These are phyloP conservation scores for Urocynchramus pylzowi DNA, from an alignment of 2,113 vertebrate genomes.

Conservation along the genomic window DNA sequence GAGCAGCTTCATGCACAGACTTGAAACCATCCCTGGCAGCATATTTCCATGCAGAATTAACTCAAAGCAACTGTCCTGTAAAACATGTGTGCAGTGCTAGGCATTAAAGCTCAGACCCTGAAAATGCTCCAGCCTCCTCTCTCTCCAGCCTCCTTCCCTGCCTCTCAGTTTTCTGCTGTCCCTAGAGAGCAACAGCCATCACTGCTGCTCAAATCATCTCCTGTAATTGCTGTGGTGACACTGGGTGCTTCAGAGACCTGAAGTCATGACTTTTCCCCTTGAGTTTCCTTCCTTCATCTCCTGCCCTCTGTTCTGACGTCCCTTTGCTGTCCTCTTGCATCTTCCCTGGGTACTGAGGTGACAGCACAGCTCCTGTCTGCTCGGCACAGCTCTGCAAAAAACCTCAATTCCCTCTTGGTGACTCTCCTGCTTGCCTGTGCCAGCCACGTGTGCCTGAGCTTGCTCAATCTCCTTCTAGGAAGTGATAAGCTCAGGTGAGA, in stretches of 20 bases:
- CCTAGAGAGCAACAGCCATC: neutral
- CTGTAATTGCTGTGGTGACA: neutral
- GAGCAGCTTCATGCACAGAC: constrained; percentile 21
- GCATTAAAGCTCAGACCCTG: neutral
- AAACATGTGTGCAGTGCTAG: neutral
- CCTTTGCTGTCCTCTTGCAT: neutral
- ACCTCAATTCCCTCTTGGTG: rapidly evolving
- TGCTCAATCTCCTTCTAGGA: neutral
- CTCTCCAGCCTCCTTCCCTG: neutral
- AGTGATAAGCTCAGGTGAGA: neutral
- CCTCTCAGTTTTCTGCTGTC: neutral
- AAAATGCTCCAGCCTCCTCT: neutral
- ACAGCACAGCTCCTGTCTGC: neutral
- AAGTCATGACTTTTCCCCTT: neutral
- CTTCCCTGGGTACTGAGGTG: neutral
- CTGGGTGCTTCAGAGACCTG: neutral
- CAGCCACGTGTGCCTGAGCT: neutral
- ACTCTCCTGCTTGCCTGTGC: neutral
- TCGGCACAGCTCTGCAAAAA: neutral
- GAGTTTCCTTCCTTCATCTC: neutral
- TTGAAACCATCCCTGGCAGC: neutral
- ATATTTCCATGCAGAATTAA: constrained; percentile 16
- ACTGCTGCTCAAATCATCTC: neutral
- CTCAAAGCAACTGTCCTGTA: constrained; percentile 31
- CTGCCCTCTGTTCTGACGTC: neutral